Evolutionary conservation across 2,888 invertebrate species (phyloP).

Genomic region (Pemphredon lugubris): DNA sequence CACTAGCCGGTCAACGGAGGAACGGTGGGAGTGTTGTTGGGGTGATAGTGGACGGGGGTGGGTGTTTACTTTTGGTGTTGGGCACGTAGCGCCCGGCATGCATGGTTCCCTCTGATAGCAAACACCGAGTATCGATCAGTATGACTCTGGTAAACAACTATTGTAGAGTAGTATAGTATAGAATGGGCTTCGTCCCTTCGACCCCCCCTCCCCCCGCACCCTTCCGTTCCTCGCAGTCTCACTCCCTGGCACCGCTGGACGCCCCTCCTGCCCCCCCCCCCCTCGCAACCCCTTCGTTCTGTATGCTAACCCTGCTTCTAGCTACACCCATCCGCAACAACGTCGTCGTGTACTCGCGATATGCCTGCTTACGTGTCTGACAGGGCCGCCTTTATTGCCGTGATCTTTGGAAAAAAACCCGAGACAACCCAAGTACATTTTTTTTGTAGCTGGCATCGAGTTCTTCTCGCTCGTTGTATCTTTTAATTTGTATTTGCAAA

Average conservation of each 20-base stretch:
- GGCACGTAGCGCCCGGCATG: conserved; percentile 78
- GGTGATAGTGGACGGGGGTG: conserved; percentile 70
- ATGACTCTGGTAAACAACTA: conserved; percentile 80
- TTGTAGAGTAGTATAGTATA: conserved; percentile 77
- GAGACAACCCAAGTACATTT: neutral
- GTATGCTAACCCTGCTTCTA: conserved; percentile 61
- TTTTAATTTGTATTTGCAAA: neutral
- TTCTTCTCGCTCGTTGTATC: neutral
- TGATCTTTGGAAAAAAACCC: conserved; percentile 20
- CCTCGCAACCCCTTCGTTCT: conserved; percentile 63
- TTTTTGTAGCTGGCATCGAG: neutral
- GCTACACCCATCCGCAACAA: conserved; percentile 65
- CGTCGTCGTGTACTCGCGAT: conserved; percentile 71
- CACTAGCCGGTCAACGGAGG: conserved; percentile 60
- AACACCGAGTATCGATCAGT: conserved; percentile 81
- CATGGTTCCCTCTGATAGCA: conserved; percentile 79
- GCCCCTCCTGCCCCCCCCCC: conserved; percentile 38
- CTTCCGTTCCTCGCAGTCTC: conserved; percentile 45
- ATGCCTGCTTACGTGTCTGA: conserved; percentile 72
- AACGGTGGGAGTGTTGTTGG: conserved; percentile 68
- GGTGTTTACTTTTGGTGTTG: conserved; percentile 79
- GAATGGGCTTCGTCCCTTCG: conserved; percentile 72
- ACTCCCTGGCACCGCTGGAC: conserved; percentile 41
- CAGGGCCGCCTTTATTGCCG: conserved; percentile 66
- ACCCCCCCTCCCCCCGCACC: conserved; percentile 21